These are phyloP conservation scores for Quadroppia sp. DNA, from an alignment of 2,888 invertebrate species.

Conservation along the genomic window DNA sequence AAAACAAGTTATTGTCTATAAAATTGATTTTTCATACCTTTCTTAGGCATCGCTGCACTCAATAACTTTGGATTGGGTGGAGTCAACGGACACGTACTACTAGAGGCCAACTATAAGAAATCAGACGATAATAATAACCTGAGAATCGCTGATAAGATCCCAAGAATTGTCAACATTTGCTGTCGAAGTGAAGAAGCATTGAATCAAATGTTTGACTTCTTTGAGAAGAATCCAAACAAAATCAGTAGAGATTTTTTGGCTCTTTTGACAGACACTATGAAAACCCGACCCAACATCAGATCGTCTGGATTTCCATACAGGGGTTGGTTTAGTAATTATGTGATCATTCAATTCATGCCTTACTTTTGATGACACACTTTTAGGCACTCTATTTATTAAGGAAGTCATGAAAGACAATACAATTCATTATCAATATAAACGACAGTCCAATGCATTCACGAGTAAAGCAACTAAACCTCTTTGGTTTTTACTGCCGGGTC, in stretches of 20 bases:
- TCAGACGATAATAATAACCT: too few relatives aligned
- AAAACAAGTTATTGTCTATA: too few relatives aligned
- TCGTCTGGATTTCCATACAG: slow-evolving; percentile 53
- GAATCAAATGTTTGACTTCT: slow-evolving; percentile 59
- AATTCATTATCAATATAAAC: background rate
- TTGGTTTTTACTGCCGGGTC: slow-evolving; percentile 95
- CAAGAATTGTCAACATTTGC: slow-evolving; percentile 69
- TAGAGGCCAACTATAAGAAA: too few relatives aligned
- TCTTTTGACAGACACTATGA: slow-evolving; percentile 70
- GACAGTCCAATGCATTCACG: slow-evolving; percentile 53
- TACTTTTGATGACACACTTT: too few relatives aligned
- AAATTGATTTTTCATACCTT: too few relatives aligned
- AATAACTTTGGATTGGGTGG: too few relatives aligned
- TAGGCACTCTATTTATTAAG: slow-evolving; percentile 51
- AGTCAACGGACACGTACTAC: too few relatives aligned
- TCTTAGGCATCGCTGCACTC: too few relatives aligned
- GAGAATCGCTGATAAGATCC: too few relatives aligned
- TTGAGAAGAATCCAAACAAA: slow-evolving; percentile 55
- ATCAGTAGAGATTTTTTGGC: slow-evolving; percentile 64
- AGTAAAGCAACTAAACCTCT: slow-evolving; percentile 68
- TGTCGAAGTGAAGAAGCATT: slow-evolving; percentile 79
- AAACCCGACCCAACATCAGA: slow-evolving; percentile 47
- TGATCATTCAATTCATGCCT: too few relatives aligned
- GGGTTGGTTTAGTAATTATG: too few relatives aligned
- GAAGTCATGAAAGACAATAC: background rate